These are phyloP conservation scores for Caenorhabditis tropicalis DNA, from an alignment of 1,140 invertebrate genomes.

Conservation along the genomic window DNA sequence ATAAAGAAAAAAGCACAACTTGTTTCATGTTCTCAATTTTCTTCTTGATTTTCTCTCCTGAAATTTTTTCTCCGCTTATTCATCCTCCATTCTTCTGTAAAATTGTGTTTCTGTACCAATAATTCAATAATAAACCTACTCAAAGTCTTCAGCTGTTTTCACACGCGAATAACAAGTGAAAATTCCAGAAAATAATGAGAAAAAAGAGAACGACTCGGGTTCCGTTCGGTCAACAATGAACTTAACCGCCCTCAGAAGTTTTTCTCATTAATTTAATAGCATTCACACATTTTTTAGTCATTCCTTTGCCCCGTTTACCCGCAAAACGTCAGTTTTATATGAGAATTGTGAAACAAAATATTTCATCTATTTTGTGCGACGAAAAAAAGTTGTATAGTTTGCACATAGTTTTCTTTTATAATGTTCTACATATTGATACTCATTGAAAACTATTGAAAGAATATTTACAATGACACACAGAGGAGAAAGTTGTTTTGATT, in stretches of 20 bases:
- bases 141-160: not conserved
- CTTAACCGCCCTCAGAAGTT: not conserved
- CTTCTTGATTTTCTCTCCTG: too few species aligned
- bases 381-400: constrained; percentile 23
- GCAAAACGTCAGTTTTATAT: not conserved
- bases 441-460: not conserved
- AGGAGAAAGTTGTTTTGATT: not conserved
- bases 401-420: not conserved
- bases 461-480: not conserved
- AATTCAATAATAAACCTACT: constrained; percentile 14
- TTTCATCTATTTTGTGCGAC: not conserved
- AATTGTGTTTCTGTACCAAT: not conserved
- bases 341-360: constrained; percentile 2
- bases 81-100: not conserved
- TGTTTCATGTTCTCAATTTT: too few species aligned
- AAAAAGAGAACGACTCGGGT: not conserved
- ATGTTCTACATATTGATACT: constrained; percentile 2
- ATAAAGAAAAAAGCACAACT: too few species aligned
- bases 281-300: constrained; percentile 19
- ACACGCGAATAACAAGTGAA: not conserved
- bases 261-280: constrained; percentile 45
- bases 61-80: too few species aligned
- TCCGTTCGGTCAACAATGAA: not conserved
- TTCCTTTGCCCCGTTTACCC: not conserved
- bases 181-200: not conserved